Evolutionary conservation across 2,797 vertebrate genomes (phyloP), one percentile per base, ranked within the genome.

Genomic region (Anguilla obscura): DNA sequence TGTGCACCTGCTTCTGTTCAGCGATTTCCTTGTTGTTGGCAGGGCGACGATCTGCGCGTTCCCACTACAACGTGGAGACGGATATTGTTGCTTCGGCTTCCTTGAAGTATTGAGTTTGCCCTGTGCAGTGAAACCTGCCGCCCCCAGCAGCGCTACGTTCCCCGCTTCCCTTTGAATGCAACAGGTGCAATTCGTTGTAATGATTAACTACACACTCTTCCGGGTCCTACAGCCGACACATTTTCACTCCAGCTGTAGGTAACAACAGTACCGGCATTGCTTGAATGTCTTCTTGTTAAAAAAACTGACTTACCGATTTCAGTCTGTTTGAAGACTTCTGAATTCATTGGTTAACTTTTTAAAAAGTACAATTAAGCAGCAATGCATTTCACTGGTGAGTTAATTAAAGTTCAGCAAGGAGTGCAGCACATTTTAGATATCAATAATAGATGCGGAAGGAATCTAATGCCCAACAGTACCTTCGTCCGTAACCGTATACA

Each of bases 361-460:
- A 48, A 69, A 1, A 10, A n/a, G 1, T 40, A 45, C 14, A 16
- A 36, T 84, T 7, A 27, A 85, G 58, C 36, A 36, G 66, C 1
- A 89, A 89, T 27, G 10, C 90, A 93, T 93, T 93, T 92, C 89
- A 91, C 90, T 60, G 14, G 90, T 90, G 24, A 91, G 89, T 96
- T 96, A 96, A 95, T 96, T 96, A 96, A 96, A 94, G 95, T 90
- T 94, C 93, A 95, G 88, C 90, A 94, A 90, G 88, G 92, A 93
- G 92, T 91, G 92, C 87, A 93, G 93, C 93, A 92, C 30, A 94
- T 92, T 93, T 93, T 91, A 92, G 84, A 92, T 92, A 93, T 97
- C 21, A 89, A 96, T 96, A 94, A 96, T 96, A 94, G 87, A 95
- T 94, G 89, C 87, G 83, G 71, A 91, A 92, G 94, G 93, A 95